phyloP scores from a whole-genome alignment of 2,113 vertebrate genomes.

The Epinephelus cyanopodus region DNA sequence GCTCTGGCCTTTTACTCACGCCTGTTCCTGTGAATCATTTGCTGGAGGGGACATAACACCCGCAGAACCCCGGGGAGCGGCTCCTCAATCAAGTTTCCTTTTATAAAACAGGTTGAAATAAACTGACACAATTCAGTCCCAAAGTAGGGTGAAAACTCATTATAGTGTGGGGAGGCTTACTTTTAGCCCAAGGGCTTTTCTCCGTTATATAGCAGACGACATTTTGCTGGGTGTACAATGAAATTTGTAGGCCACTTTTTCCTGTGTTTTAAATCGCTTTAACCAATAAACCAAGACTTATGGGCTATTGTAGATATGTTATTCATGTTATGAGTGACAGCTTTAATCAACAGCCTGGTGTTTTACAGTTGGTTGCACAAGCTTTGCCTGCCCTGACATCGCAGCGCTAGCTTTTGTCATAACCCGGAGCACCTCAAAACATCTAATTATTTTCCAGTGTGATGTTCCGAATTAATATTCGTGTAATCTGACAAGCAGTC shows the following conservation, averaged over 20 bases:
- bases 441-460: constrained; percentile 45
- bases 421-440: constrained; percentile 13
- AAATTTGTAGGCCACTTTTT: constrained; percentile 13
- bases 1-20: constrained; percentile 53
- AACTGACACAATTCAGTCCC: constrained; percentile 70
- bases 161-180: constrained; percentile 53
- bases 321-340: constrained; percentile 38
- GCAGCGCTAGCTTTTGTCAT: not conserved
- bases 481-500: constrained; percentile 34
- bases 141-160: constrained; percentile 72
- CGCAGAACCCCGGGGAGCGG: constrained; percentile 44
- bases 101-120: constrained; percentile 73
- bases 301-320: constrained; percentile 38
- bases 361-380: constrained; percentile 33
- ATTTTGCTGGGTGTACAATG: constrained; percentile 33
- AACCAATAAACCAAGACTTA: constrained; percentile 25
- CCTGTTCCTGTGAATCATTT: constrained; percentile 55
- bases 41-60: constrained; percentile 58
- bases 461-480: constrained; percentile 49
- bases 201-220: constrained; percentile 27
- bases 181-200: constrained; percentile 55
- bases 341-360: constrained; percentile 47
- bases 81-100: constrained; percentile 75
- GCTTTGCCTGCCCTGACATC: constrained; percentile 28
- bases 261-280: constrained; percentile 48